phyloP scores from a whole-genome alignment of 92 coral and sea anemone species.

The Porites evermanni region DNA sequence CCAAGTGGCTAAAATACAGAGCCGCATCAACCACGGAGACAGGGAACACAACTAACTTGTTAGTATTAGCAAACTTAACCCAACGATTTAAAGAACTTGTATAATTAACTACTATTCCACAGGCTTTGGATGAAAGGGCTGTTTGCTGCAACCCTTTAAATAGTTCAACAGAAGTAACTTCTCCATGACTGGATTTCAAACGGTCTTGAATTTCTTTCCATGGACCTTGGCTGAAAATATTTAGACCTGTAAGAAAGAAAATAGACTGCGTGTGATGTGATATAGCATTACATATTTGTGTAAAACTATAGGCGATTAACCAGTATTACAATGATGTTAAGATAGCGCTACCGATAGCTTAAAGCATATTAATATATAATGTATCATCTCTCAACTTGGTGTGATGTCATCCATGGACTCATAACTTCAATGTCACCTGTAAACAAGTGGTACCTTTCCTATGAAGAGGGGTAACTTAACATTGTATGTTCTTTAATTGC shows the following conservation, averaged over 20 bases:
- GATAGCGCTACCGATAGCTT: background rate
- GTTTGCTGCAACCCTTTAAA: conserved; percentile 48
- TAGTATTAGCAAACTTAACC: conserved; percentile 4
- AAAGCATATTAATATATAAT: background rate
- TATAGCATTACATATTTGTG: background rate
- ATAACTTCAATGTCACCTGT: background rate
- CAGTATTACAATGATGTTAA: background rate
- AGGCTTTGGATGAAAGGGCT: conserved; percentile 49
- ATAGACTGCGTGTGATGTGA: background rate
- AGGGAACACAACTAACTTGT: conserved; percentile 12
- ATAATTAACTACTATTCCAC: conserved; percentile 51
- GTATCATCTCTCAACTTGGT: background rate
- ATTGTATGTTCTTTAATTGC: background rate
- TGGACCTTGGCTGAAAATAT: conserved; percentile 46
- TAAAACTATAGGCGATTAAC: background rate
- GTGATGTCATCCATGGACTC: background rate
- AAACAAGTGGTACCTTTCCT: background rate
- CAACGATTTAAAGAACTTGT: conserved; percentile 44
- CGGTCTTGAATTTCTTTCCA: conserved; percentile 60
- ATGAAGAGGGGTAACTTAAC: background rate
- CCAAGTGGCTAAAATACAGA: background rate
- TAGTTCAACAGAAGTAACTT: conserved; percentile 2
- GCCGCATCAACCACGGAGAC: conserved; percentile 24
- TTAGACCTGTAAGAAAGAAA: conserved; percentile 52
- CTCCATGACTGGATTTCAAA: conserved; percentile 1